These are phyloP conservation scores for Parotia lawesii DNA, from an alignment of 2,113 vertebrate species.

Conservation along the genomic window DNA sequence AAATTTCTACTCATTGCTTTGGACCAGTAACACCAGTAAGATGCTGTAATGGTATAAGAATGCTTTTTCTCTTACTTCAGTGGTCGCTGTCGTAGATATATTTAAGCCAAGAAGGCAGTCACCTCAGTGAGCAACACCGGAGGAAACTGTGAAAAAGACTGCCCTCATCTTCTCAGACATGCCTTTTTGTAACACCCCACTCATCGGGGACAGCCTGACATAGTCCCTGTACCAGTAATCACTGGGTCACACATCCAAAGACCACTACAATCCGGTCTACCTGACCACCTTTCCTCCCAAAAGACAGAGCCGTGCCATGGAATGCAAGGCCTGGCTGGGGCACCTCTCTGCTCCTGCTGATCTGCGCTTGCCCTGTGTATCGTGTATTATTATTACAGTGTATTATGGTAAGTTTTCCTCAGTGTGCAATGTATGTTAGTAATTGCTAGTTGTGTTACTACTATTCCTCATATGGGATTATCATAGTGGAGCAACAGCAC, in stretches of 20 bases:
- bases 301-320: background rate
- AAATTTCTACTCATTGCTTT: background rate
- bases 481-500: conserved; percentile 23
- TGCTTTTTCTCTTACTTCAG: background rate
- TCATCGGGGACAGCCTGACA: rapidly evolving
- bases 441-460: conserved; percentile 12
- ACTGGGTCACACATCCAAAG: background rate
- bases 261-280: too few relatives aligned
- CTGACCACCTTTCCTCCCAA: background rate
- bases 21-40: background rate
- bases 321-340: rapidly evolving
- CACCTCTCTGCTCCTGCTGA: rapidly evolving
- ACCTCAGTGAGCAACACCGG: background rate
- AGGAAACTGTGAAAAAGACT: background rate
- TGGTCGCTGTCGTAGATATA: background rate
- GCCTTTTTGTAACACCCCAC: background rate
- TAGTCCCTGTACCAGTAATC: background rate
- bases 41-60: background rate
- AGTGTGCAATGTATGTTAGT: background rate
- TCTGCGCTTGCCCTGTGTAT: background rate
- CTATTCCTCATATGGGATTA: conserved; percentile 40
- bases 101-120: background rate
- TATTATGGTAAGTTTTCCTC: background rate
- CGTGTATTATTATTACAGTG: background rate
- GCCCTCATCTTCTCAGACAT: background rate